Evolutionary conservation across 2,113 vertebrate species (phyloP).

Genomic region (Tachysurus vachellii): DNA sequence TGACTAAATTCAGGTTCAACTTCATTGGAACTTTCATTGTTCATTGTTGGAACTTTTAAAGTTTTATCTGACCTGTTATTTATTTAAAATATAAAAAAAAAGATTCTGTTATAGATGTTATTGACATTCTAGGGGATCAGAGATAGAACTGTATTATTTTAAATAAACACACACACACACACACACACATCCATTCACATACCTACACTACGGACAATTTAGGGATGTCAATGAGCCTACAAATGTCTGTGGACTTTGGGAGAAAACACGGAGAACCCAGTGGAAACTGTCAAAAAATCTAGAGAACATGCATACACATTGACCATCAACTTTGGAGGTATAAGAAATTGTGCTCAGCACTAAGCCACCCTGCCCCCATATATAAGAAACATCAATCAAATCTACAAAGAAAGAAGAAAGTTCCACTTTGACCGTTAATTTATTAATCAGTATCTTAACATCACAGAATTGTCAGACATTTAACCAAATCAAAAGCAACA

Average conservation of each 20-base stretch:
- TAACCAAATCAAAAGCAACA: slow-evolving; percentile 4
- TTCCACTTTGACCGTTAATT: neutral
- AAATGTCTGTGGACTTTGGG: too few relatives aligned
- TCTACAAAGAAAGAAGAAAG: neutral
- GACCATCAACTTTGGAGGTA: too few relatives aligned
- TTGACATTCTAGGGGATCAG: neutral
- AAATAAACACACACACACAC: too few relatives aligned
- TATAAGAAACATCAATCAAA: neutral
- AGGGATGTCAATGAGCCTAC: too few relatives aligned
- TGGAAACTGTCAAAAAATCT: too few relatives aligned
- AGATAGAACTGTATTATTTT: neutral
- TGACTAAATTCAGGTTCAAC: neutral
- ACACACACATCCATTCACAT: too few relatives aligned
- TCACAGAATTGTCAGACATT: neutral
- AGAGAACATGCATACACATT: too few relatives aligned
- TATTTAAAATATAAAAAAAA: neutral
- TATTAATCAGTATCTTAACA: neutral
- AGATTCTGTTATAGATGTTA: neutral
- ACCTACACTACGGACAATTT: too few relatives aligned
- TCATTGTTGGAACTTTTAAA: neutral
- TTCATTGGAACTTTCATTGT: too few relatives aligned
- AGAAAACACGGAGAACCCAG: too few relatives aligned
- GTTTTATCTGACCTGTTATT: neutral
- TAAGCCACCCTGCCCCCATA: too few relatives aligned
- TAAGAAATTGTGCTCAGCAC: too few relatives aligned